A percentile compares a stretch with the other conserved stretches of the same genome.
Evolutionary conservation across 2,113 vertebrate genomes (phyloP).

Genomic region (Gambusia holbrooki): DNA sequence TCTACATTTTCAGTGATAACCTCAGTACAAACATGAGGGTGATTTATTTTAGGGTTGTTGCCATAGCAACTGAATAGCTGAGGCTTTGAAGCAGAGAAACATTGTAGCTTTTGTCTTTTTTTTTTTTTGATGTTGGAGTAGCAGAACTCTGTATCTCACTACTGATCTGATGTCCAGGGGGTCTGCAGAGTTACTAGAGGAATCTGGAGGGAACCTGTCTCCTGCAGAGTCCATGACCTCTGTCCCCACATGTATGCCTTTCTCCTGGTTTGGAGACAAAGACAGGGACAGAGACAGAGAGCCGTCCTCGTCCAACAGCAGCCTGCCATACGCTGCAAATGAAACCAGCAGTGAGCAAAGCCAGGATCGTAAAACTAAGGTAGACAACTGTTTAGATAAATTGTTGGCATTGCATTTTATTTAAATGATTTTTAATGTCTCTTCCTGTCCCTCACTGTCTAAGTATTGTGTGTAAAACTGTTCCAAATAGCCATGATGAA

Average conservation of each 20-base stretch:
- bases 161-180: constrained; percentile 73
- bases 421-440: neutral
- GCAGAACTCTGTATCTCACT: neutral
- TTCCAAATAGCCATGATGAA: neutral
- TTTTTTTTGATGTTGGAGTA: neutral
- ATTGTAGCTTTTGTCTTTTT: neutral
- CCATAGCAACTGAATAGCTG: neutral
- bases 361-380: constrained; percentile 88
- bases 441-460: no score
- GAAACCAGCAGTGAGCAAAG: constrained; percentile 79
- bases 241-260: constrained; percentile 92
- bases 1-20: neutral
- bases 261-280: constrained; percentile 93
- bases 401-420: no score
- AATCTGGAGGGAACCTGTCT: constrained; percentile 85
- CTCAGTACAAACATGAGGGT: neutral
- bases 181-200: constrained; percentile 88
- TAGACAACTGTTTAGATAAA: constrained; percentile 47
- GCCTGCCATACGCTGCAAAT: constrained; percentile 77
- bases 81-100: neutral
- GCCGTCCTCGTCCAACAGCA: constrained; percentile 83
- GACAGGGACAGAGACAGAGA: constrained; percentile 82
- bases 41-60: neutral
- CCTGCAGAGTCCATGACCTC: constrained; percentile 89
- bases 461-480: neutral